A percentile compares a stretch with the other conserved stretches of the same genome.
Conservation (phyloP, 92 coral and sea anemone species). For the Paragorgia papillata region DNA sequence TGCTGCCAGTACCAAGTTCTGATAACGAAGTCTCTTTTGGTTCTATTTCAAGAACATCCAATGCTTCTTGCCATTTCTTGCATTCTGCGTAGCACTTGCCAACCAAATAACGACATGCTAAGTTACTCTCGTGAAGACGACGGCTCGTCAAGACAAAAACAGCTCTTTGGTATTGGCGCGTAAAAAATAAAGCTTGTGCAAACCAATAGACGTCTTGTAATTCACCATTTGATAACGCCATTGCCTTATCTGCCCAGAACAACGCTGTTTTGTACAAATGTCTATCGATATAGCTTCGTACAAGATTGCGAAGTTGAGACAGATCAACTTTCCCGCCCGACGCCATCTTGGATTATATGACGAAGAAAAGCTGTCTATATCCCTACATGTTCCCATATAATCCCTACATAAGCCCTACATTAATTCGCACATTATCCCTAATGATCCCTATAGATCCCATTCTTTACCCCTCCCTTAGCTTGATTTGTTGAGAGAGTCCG, state of each 20-base stretch:
- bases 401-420: too few relatives aligned
- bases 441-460: too few relatives aligned
- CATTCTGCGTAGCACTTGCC: constrained; percentile 95
- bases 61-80: constrained; percentile 95
- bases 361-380: neutral
- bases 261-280: constrained; percentile 96
- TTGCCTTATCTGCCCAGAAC: constrained; percentile 99
- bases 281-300: constrained; percentile 90
- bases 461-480: too few relatives aligned
- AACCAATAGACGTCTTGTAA: constrained; percentile 98
- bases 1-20: constrained; percentile 65
- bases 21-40: constrained; percentile 67
- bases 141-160: constrained; percentile 78
- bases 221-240: constrained; percentile 87
- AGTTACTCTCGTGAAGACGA: constrained; percentile 77
- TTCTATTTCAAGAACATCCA: constrained; percentile 80
- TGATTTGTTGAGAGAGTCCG: too few relatives aligned
- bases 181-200: constrained; percentile 83
- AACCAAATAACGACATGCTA: constrained; percentile 89
- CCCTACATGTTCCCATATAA: too few relatives aligned
- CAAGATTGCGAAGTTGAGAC: constrained; percentile 95
- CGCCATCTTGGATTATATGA: constrained; percentile 80
- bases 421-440: too few relatives aligned
- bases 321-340: constrained; percentile 99
- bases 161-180: constrained; percentile 89